Conservation (phyloP, 2,888 invertebrate genomes). For the Drosophila pseudotalamancana region DNA sequence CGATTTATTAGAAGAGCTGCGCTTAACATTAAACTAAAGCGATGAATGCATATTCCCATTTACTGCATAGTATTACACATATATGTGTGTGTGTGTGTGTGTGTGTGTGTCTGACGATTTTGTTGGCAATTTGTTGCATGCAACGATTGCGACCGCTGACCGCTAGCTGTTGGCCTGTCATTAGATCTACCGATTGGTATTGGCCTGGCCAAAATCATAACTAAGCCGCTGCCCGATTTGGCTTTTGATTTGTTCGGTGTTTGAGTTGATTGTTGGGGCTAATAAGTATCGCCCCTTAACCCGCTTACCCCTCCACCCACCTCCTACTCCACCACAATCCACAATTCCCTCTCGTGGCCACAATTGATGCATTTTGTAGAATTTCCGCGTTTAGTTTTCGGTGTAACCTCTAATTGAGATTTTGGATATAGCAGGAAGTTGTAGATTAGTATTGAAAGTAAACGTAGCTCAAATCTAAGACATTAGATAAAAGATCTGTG, state of each 20-base stretch:
- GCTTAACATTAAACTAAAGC: conserved; percentile 23
- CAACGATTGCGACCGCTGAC: conserved; percentile 25
- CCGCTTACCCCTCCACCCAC: neutral
- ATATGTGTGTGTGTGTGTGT: neutral
- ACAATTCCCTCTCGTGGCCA: conserved; percentile 10
- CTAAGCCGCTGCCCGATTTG: conserved; percentile 30
- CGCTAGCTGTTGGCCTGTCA: conserved; percentile 40
- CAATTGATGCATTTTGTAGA: conserved; percentile 61
- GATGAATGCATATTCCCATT: neutral
- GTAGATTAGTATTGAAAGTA: conserved; percentile 24
- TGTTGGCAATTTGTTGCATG: conserved; percentile 55
- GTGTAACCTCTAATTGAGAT: conserved; percentile 52
- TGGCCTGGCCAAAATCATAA: conserved; percentile 46
- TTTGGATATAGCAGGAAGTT: conserved; percentile 32
- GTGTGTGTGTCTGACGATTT: conserved; percentile 4
- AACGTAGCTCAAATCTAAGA: conserved; percentile 4
- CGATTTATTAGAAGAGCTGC: conserved; percentile 43
- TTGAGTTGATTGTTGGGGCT: conserved; percentile 53
- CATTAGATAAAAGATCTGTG: neutral
- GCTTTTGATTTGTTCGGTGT: conserved; percentile 44
- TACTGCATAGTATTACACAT: neutral
- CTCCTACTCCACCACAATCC: neutral
- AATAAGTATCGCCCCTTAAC: conserved; percentile 3
- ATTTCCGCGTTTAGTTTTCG: conserved; percentile 60
- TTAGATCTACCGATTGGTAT: conserved; percentile 52